Evolutionary conservation across 1,140 invertebrate genomes (phyloP).

Genomic region (Paracyclopina nana): DNA sequence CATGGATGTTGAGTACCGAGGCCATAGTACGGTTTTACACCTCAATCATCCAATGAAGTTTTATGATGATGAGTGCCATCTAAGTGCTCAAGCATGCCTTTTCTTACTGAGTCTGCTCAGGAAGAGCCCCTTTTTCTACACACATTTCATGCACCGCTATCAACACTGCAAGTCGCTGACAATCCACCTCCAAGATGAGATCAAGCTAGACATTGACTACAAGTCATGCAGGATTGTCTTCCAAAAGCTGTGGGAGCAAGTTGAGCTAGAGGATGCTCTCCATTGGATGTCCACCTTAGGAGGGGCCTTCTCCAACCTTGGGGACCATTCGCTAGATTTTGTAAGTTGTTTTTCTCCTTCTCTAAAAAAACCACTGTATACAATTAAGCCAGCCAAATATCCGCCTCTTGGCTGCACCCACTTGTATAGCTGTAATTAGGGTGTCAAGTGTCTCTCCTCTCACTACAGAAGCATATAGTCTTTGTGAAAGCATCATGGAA

Average conservation of each 20-base stretch:
- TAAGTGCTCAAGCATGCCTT: too few relatives aligned
- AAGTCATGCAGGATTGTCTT: too few relatives aligned
- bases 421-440: too few relatives aligned
- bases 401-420: neutral
- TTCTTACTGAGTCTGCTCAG: too few relatives aligned
- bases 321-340: slow-evolving; percentile 26
- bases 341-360: slow-evolving; percentile 23
- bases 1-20: neutral
- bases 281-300: slow-evolving; percentile 32
- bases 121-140: too few relatives aligned
- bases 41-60: neutral
- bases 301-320: slow-evolving; percentile 31
- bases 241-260: slow-evolving; percentile 1
- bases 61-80: neutral
- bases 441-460: too few relatives aligned
- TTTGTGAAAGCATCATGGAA: too few relatives aligned
- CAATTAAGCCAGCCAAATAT: neutral
- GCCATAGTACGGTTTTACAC: neutral
- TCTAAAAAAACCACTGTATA: neutral
- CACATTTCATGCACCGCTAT: too few relatives aligned
- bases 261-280: slow-evolving; percentile 27
- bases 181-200: too few relatives aligned
- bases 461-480: too few relatives aligned
- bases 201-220: too few relatives aligned
- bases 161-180: too few relatives aligned